Evolutionary conservation across 2,113 vertebrate species (phyloP).

Genomic region (Channa argus): DNA sequence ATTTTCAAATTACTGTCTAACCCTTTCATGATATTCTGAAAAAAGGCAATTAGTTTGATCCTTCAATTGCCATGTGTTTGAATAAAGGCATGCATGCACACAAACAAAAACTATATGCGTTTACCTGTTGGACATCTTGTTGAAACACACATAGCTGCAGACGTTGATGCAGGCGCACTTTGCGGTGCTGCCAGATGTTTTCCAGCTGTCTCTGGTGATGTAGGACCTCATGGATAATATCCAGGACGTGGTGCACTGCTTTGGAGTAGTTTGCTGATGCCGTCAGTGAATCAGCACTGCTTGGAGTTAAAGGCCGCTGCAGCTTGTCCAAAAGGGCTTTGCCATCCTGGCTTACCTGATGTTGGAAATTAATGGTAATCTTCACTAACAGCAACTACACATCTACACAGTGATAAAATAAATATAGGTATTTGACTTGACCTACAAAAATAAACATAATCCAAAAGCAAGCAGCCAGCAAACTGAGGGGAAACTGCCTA

Average conservation of each 20-base stretch:
- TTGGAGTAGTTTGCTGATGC: conserved; percentile 99
- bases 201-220: conserved; percentile 98
- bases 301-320: conserved; percentile 95
- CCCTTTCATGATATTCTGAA: conserved; percentile 14
- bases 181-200: conserved; percentile 99
- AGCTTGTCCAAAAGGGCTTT: conserved; percentile 97
- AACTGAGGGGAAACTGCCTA: neutral
- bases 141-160: conserved; percentile 98
- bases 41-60: conserved; percentile 17
- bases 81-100: neutral
- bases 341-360: conserved; percentile 96
- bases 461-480: neutral
- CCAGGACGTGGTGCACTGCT: conserved; percentile 96
- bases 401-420: neutral
- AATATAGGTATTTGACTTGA: neutral
- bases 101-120: neutral
- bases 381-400: neutral
- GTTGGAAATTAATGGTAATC: neutral
- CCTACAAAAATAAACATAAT: neutral
- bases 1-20: conserved; percentile 62
- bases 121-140: conserved; percentile 97
- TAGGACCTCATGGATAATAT: conserved; percentile 96
- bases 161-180: conserved; percentile 97
- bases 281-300: conserved; percentile 93
- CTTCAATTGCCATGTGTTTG: neutral